Conservation (phyloP, 1,140 invertebrate genomes). For the Drosophila bocqueti region DNA sequence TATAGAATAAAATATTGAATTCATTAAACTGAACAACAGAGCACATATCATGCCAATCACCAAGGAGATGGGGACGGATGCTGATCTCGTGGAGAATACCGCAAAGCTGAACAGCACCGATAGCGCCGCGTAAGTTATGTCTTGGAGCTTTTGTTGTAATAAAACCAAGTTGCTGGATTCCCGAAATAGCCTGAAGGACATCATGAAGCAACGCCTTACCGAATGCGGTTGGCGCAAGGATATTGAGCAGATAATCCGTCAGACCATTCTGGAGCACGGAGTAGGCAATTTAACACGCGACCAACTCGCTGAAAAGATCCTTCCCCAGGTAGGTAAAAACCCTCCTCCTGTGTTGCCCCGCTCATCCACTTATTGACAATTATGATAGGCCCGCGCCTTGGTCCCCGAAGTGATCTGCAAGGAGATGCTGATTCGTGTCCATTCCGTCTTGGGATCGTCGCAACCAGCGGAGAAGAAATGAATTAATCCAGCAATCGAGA, state of each 20-base stretch:
- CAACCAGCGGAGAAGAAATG: constrained; percentile 5
- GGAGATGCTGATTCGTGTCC: constrained; percentile 90
- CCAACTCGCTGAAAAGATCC: constrained; percentile 91
- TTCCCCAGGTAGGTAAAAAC: constrained; percentile 85
- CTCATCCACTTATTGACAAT: not conserved
- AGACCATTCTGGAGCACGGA: constrained; percentile 91
- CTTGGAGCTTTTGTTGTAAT: not conserved
- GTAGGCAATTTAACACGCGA: constrained; percentile 91
- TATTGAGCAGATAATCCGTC: constrained; percentile 92
- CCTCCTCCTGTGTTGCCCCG: too few relatives aligned
- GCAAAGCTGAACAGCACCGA: constrained; percentile 12
- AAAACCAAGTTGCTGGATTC: too few relatives aligned
- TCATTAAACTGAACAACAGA: not conserved
- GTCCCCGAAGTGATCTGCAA: constrained; percentile 96
- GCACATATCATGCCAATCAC: constrained; percentile 23
- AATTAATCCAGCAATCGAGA: not conserved
- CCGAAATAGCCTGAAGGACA: constrained; percentile 88
- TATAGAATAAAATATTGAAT: not conserved
- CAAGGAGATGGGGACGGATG: constrained; percentile 45
- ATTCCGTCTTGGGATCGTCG: constrained; percentile 31
- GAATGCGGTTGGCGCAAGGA: constrained; percentile 96
- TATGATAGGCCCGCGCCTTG: constrained; percentile 88
- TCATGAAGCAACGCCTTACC: constrained; percentile 91
- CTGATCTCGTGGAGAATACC: constrained; percentile 9
- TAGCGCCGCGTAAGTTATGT: constrained; percentile 26